Evolutionary conservation across 2,888 invertebrate species (phyloP), one percentile per base, ranked within the genome.

Genomic region (Pecten maximus): DNA sequence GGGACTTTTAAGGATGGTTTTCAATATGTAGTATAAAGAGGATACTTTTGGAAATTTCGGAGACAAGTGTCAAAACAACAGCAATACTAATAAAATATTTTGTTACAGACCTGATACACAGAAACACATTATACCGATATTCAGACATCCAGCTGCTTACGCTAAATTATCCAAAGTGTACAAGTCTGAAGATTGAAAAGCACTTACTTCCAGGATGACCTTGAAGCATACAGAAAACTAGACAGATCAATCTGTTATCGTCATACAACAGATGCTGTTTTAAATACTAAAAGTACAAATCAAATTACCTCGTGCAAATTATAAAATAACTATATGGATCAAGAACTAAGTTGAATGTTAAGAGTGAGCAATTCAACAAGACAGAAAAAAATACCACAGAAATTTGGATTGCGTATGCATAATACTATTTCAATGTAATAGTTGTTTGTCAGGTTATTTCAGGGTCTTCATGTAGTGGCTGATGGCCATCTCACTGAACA

Each of bases 11-110:
- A 74, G 74, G 35, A 28, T 74, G 35, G 74, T 35, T 23, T 74
- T 28, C 28, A 28, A 28, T 74, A 0, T 4, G 15, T 35, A 74
- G 35, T 35, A 74, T 28, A 74, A 74, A 74, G 28, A 74, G 35
- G 10, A 35, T 74, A 15, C 35, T 74, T 35, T 74, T 28, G 74
- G 74, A 74, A 35, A 74, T 74, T 74, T 74, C 28, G 16, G 74
- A 35, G 60, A n/a, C 60, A 74, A 23, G 74, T 74, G 74, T 74
- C 2, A 74, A 74, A 74, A 35, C 23, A 35, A 74, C 74, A 28
- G 74, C 74, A 74, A 74, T 28, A 35, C 74, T 28, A 74, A 74
- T 74, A 74, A 74, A 74, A 74, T 35, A 28, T 74, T 54, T 74
- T 6, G 44, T 35, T 35, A 74, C 35, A 74, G 74, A 28, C 35